Percentiles rank a stretch among this genome's conserved stretches.
Conservation (phyloP, 2,113 vertebrate species). For the Elephas maximus region DNA sequence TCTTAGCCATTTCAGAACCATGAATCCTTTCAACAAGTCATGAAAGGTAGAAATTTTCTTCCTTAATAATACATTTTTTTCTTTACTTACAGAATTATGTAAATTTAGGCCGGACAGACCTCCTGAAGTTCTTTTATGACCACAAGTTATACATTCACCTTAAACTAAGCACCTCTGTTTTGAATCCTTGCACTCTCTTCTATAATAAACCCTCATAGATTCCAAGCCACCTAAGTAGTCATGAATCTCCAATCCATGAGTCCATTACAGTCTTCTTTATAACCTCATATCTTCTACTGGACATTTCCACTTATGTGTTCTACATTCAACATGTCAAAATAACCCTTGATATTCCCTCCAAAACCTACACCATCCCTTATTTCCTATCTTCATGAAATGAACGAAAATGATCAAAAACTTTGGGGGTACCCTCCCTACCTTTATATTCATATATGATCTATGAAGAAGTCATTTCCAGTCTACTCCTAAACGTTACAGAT, state of each 20-base stretch:
- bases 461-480: neutral
- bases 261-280: neutral
- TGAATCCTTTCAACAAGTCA: neutral
- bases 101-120: neutral
- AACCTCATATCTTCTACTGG: neutral
- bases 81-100: neutral
- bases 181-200: neutral
- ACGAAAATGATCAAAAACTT: neutral
- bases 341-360: neutral
- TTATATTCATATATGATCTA: neutral
- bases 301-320: neutral
- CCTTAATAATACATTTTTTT: neutral
- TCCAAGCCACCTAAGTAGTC: neutral
- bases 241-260: neutral
- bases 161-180: neutral
- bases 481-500: neutral
- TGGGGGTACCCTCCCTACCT: neutral
- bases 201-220: neutral
- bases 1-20: neutral
- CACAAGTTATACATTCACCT: neutral
- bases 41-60: neutral
- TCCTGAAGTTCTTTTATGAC: neutral
- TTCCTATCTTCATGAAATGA: neutral
- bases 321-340: neutral
- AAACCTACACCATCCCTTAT: neutral